Percentiles rank a stretch among this genome's conserved stretches.
Conservation (phyloP, 1,140 invertebrate genomes). For the Meloidogyne hapla region DNA sequence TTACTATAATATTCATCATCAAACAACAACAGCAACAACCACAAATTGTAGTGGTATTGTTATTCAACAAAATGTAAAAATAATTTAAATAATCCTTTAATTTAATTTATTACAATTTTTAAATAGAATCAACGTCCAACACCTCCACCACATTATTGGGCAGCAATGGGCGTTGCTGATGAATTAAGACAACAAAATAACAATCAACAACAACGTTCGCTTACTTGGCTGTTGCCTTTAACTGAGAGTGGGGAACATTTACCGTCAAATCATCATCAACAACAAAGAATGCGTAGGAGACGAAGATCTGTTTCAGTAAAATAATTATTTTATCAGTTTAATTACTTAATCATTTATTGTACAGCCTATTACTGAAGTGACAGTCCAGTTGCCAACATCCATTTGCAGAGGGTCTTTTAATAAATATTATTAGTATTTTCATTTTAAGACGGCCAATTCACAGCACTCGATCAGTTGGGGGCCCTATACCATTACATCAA, state of each 20-base stretch:
- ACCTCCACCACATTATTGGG: conserved; percentile 26
- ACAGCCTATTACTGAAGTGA: conserved; percentile 19
- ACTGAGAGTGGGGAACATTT: not conserved
- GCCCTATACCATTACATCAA: conserved; percentile 7
- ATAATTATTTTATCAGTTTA: not conserved
- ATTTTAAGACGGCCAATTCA: conserved; percentile 18
- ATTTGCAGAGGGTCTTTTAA: conserved; percentile 4
- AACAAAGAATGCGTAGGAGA: conserved; percentile 5
- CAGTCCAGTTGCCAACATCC: conserved; percentile 27
- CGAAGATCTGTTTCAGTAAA: conserved; percentile 21
- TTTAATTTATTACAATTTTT: not conserved
- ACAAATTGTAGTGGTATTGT: not conserved
- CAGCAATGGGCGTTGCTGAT: not conserved
- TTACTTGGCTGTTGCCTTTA: not conserved
- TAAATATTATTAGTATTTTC: not conserved
- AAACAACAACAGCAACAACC: not conserved
- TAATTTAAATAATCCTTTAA: too few species aligned
- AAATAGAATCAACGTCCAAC: conserved; percentile 3
- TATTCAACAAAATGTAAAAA: not conserved
- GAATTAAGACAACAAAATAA: not conserved
- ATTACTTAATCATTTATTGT: not conserved
- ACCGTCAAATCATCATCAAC: not conserved
- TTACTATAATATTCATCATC: not conserved
- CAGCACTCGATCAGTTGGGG: conserved; percentile 1
- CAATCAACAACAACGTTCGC: not conserved